Evolutionary conservation across 2,113 vertebrate genomes (phyloP).

Genomic region (Ailurus styani): DNA sequence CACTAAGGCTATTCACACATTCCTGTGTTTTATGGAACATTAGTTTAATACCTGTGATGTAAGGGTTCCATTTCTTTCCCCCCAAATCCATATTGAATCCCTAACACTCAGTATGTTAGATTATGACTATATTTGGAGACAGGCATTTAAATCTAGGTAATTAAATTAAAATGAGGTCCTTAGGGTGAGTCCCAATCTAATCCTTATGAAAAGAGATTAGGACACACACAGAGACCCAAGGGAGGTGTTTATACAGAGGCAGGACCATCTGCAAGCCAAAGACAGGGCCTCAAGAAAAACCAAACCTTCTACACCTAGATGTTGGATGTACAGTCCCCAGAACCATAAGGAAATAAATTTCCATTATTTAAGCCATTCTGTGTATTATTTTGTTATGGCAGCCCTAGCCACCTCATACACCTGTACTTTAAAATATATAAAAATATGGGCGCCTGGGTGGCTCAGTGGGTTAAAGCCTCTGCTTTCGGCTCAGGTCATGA

Average conservation of each 20-base stretch:
- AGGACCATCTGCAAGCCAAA: neutral
- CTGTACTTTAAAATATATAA: neutral
- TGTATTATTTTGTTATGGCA: neutral
- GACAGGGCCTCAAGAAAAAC: neutral
- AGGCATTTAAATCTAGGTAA: neutral
- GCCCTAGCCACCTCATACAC: neutral
- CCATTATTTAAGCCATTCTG: neutral
- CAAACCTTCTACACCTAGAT: neutral
- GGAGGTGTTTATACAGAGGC: neutral
- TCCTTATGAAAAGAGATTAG: neutral
- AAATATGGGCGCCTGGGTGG: no score
- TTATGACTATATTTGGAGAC: neutral
- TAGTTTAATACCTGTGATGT: constrained; percentile 31
- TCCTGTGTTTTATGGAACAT: constrained; percentile 53
- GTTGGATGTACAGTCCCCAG: neutral
- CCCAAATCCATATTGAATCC: neutral
- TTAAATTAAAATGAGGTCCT: neutral
- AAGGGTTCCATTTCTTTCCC: neutral
- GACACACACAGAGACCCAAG: neutral
- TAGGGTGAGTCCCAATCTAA: neutral
- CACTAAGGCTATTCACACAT: neutral
- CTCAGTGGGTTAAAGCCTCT: no score
- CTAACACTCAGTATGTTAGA: neutral
- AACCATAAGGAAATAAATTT: neutral
- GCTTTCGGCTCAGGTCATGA: no score